Percentiles rank a stretch among this genome's conserved stretches.
phyloP scores from a whole-genome alignment of 1,140 invertebrate species.

The Cepaea nemoralis region DNA sequence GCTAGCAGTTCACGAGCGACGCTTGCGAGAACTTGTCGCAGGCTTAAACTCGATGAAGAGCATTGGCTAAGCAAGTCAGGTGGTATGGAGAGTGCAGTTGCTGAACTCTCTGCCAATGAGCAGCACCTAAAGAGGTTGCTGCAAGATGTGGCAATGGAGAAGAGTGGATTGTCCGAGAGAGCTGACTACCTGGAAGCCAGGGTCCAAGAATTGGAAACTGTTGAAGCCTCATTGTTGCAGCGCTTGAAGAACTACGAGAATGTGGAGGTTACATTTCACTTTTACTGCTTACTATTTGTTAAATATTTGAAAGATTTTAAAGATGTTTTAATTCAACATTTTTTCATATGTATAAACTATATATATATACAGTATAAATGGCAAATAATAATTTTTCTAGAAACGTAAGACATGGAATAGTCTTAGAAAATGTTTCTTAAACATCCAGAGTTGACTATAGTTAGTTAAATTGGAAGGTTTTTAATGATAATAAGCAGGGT shows the following conservation, averaged over 20 bases:
- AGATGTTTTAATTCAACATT: too few relatives aligned
- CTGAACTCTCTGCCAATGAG: conserved; percentile 60
- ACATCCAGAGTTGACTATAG: too few relatives aligned
- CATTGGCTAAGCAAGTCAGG: conserved; percentile 60
- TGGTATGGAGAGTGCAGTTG: conserved; percentile 58
- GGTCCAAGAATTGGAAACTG: conserved; percentile 62
- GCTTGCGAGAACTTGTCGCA: conserved; percentile 61
- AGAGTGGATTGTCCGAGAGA: conserved; percentile 54
- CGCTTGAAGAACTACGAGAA: conserved; percentile 62
- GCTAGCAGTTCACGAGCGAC: conserved; percentile 56
- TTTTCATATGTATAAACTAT: too few relatives aligned
- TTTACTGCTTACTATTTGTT: neutral
- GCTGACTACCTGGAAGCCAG: conserved; percentile 58
- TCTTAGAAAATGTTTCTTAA: too few relatives aligned
- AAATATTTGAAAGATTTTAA: too few relatives aligned
- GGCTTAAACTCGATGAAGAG: conserved; percentile 64
- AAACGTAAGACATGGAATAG: too few relatives aligned
- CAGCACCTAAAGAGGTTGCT: conserved; percentile 57
- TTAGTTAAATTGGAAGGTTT: too few relatives aligned
- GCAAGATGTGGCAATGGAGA: conserved; percentile 61
- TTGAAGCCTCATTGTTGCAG: conserved; percentile 57
- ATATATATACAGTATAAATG: too few relatives aligned
- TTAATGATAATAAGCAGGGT: too few relatives aligned
- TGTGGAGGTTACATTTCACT: conserved; percentile 45
- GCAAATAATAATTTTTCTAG: too few relatives aligned